Percentiles rank a stretch among this genome's conserved stretches.
These are phyloP conservation scores for Proterorhinus semilunaris DNA, from an alignment of 2,113 vertebrate species.

Conservation along the genomic window DNA sequence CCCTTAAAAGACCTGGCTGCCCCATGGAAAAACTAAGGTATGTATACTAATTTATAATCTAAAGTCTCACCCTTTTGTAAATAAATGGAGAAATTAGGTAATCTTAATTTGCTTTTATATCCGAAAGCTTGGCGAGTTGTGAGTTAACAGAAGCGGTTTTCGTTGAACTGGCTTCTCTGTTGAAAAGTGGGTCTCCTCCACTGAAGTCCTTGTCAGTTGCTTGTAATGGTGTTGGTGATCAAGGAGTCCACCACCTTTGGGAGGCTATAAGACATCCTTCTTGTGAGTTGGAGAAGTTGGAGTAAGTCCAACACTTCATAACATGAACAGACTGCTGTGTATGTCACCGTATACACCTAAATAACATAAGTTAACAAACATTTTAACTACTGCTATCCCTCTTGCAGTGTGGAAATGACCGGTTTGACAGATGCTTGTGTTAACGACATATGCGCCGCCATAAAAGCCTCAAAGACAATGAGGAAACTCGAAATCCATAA, in stretches of 20 bases:
- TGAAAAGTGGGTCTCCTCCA: constrained; percentile 49
- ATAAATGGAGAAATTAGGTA: constrained; percentile 1
- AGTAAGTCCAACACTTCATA: constrained; percentile 55
- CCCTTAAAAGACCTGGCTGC: constrained; percentile 45
- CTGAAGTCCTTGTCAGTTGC: constrained; percentile 58
- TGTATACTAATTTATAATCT: neutral
- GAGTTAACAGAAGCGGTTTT: constrained; percentile 58
- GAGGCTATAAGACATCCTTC: constrained; percentile 59
- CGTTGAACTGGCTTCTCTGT: constrained; percentile 54
- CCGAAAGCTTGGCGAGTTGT: constrained; percentile 60
- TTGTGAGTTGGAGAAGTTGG: constrained; percentile 67
- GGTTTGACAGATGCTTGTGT: constrained; percentile 62
- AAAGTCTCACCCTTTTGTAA: constrained; percentile 11
- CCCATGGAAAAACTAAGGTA: constrained; percentile 58
- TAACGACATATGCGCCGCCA: constrained; percentile 60
- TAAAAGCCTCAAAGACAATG: constrained; percentile 56
- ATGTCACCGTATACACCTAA: too few relatives aligned
- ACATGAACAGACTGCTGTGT: too few relatives aligned
- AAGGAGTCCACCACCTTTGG: constrained; percentile 65
- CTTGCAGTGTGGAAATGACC: constrained; percentile 62
- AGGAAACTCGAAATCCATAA: constrained; percentile 67
- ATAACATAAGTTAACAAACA: neutral
- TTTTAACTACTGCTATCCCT: neutral
- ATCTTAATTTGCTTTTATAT: neutral
- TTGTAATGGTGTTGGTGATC: constrained; percentile 57